A percentile compares a stretch with the other conserved stretches of the same genome.
phyloP scores from a whole-genome alignment of 2,797 vertebrate genomes.

The Alfaro cultratus region DNA sequence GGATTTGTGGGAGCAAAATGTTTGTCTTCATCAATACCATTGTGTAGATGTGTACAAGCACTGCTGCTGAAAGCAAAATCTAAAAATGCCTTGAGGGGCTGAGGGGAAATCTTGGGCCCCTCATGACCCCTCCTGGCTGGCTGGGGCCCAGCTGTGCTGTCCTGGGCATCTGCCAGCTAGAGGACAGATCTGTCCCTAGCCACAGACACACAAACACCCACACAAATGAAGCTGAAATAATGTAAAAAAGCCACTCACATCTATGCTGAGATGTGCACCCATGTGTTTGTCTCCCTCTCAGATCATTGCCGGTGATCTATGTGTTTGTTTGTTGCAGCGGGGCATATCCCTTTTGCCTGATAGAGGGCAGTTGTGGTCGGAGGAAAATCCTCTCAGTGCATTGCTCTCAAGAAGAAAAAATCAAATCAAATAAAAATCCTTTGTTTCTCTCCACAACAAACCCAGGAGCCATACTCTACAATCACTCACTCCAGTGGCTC shows the following conservation, averaged over 20 bases:
- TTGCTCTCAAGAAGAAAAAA: slow-evolving; percentile 66
- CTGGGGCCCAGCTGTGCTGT: slow-evolving; percentile 71
- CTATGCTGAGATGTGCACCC: slow-evolving; percentile 40
- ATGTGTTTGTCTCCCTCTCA: slow-evolving; percentile 30
- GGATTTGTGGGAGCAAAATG: slow-evolving; percentile 50
- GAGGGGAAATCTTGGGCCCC: slow-evolving; percentile 58
- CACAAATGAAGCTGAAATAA: slow-evolving; percentile 34
- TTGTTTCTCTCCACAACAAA: slow-evolving; percentile 68
- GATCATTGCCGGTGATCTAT: slow-evolving; percentile 65
- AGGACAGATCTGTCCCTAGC: slow-evolving; percentile 70
- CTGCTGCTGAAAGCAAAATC: slow-evolving; percentile 48
- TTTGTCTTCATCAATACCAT: slow-evolving; percentile 47
- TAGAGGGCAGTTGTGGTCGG: slow-evolving; percentile 68
- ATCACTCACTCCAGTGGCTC: slow-evolving; percentile 75
- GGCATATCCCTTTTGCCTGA: slow-evolving; percentile 48
- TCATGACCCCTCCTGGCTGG: slow-evolving; percentile 64
- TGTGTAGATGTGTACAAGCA: slow-evolving; percentile 21
- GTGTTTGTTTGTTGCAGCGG: slow-evolving; percentile 53
- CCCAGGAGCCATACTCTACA: slow-evolving; percentile 70
- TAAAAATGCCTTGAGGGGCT: slow-evolving; percentile 62
- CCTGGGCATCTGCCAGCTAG: slow-evolving; percentile 76
- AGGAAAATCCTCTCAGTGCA: slow-evolving; percentile 59
- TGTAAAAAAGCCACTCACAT: slow-evolving; percentile 44
- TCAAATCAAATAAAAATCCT: slow-evolving; percentile 72
- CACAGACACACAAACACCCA: slow-evolving; percentile 29